Conservation (phyloP, 2,797 vertebrate genomes). For the Novumbra hubbsi region DNA sequence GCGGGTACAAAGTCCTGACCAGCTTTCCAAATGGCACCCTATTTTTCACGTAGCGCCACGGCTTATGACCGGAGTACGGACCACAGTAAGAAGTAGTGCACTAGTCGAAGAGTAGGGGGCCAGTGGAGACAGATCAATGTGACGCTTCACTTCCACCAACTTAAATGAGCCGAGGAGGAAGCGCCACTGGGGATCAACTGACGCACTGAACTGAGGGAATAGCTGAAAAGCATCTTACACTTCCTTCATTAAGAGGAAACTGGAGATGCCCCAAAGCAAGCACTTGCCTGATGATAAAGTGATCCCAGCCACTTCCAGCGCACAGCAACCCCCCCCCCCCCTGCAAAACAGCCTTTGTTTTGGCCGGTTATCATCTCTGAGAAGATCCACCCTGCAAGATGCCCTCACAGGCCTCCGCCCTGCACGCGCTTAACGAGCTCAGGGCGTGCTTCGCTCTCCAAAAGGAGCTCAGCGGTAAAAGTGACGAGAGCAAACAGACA, state of each 20-base stretch:
- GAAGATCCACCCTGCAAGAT: constrained; percentile 12
- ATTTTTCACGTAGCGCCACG: neutral
- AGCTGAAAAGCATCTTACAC: constrained; percentile 47
- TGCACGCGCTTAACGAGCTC: neutral
- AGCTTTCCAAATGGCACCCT: neutral
- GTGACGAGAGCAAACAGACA: constrained; percentile 14
- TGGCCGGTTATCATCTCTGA: constrained; percentile 55
- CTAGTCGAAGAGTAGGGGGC: neutral
- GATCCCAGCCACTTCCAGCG: constrained; percentile 51
- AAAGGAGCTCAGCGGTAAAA: neutral
- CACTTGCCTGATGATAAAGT: constrained; percentile 58
- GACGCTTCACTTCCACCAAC: constrained; percentile 45
- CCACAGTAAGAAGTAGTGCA: neutral
- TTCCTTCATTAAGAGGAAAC: constrained; percentile 57
- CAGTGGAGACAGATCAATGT: constrained; percentile 9
- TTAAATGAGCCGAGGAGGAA: constrained; percentile 58
- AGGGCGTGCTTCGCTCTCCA: constrained; percentile 6
- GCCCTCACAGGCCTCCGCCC: neutral
- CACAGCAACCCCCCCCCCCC: too few relatives aligned
- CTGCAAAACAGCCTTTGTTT: constrained; percentile 55
- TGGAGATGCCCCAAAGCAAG: constrained; percentile 65
- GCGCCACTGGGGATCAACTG: constrained; percentile 44
- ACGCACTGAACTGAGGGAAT: constrained; percentile 38
- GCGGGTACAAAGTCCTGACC: constrained; percentile 35
- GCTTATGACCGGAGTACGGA: neutral